These are phyloP conservation scores for Trichogramma pretiosum DNA, from an alignment of 1,140 invertebrate genomes.

Conservation along the genomic window DNA sequence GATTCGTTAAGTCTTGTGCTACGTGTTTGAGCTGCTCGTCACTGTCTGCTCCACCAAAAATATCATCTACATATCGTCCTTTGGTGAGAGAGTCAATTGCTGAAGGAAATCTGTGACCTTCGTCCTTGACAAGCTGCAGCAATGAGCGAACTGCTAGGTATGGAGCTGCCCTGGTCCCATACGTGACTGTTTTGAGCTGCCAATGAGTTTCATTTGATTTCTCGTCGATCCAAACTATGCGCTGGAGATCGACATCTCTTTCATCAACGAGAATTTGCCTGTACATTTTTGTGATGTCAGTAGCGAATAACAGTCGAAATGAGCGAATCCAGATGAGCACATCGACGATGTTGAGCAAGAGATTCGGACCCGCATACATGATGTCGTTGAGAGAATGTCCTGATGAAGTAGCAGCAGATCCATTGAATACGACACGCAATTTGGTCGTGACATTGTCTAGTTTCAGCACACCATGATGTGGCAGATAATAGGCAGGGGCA, in stretches of 20 bases:
- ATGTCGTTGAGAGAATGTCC: constrained; percentile 19
- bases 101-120: background rate
- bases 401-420: constrained; percentile 20
- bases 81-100: background rate
- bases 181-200: constrained; percentile 29
- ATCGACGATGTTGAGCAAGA: constrained; percentile 11
- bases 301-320: constrained; percentile 21
- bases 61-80: background rate
- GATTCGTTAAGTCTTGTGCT: background rate
- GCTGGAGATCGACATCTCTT: constrained; percentile 19
- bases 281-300: constrained; percentile 33
- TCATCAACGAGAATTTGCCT: constrained; percentile 23
- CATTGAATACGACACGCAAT: constrained; percentile 35
- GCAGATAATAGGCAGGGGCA: constrained; percentile 17
- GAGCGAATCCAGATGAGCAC: constrained; percentile 24
- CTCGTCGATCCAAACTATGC: constrained; percentile 28
- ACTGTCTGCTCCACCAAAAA: background rate
- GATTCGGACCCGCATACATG: constrained; percentile 1
- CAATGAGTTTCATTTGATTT: too few species aligned
- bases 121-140: background rate
- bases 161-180: constrained; percentile 29
- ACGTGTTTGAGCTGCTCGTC: background rate
- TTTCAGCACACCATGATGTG: constrained; percentile 30
- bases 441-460: constrained; percentile 24
- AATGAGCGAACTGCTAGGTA: constrained; percentile 25